These are phyloP conservation scores for Ammodytes marinus DNA, from an alignment of 2,113 vertebrate genomes.

Conservation along the genomic window DNA sequence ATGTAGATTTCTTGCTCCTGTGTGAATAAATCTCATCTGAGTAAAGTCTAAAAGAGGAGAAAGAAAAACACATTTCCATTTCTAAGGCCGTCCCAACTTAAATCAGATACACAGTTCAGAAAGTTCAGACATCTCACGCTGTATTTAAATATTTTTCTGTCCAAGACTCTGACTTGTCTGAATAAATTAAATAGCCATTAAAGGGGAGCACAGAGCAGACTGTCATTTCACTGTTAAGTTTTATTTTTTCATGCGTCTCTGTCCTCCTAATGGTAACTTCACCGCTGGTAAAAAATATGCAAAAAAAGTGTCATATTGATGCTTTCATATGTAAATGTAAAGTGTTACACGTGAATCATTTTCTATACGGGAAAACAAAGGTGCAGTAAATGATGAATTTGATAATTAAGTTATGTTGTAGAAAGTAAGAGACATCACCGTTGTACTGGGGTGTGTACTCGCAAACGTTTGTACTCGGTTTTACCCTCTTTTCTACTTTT, in stretches of 20 bases:
- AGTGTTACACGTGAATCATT: neutral
- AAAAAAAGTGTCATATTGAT: neutral
- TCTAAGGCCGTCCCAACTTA: neutral
- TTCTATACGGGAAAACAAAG: neutral
- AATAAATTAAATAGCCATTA: neutral
- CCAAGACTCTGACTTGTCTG: neutral
- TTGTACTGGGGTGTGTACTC: neutral
- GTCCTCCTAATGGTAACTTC: neutral
- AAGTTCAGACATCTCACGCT: constrained; percentile 6
- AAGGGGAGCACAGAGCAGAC: neutral
- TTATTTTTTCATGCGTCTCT: neutral
- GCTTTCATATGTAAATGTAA: neutral
- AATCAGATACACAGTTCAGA: constrained; percentile 30
- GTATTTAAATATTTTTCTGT: neutral
- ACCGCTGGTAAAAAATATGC: neutral
- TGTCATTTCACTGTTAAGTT: neutral
- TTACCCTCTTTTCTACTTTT: too few relatives aligned
- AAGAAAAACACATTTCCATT: constrained; percentile 23
- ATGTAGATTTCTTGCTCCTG: neutral
- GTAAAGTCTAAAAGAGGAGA: constrained; percentile 5
- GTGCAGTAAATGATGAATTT: neutral
- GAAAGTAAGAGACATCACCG: neutral
- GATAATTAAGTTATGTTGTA: too few relatives aligned
- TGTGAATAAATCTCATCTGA: constrained; percentile 21
- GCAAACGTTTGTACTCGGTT: too few relatives aligned